Base-by-base conservation (phyloP, 2,113 vertebrate species). In the Cochlearius cochlearius region DNA sequence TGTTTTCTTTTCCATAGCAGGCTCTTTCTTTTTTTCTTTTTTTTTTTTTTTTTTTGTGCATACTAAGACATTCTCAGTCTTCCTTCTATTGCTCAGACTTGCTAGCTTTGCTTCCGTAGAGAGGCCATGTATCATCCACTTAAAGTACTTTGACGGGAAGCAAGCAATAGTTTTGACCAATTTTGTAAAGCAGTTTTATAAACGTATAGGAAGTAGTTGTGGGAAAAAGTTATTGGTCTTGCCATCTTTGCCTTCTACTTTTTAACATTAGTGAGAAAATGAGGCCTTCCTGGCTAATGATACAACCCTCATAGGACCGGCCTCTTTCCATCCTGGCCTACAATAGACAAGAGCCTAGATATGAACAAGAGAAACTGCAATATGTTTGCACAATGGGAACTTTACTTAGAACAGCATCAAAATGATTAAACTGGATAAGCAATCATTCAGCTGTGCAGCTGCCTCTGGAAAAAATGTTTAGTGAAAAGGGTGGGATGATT, bases 1-100 rank as follows among this genome's bases (percentile, higher is more conserved):
- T 83, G 47, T 91, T 98, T 97, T 97, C 82, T 92, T 97, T 97
- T 95, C 94, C 88, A 91, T 71, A 95, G 79, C 43, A 90, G 45
- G 9, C 2, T 21, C 83, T 36, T 19, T 55, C 1, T 39, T 20
- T 27, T 17, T 21, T 36, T 15, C 3, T 12, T 39, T 16, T 12
- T 19, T 25, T n/a, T 59, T 55, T 23, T 20, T 15, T 56, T 43
- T 63, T 73, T 74, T 56, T 17, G 66, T 68, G 27, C 8, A 56
- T 43, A 34, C 4, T n/a, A 30, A 50, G 13, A 43, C 32, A 53
- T 47, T 63, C 10, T 32, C 72, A 60, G 58, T 41, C 13, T 17
- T 17, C 15, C 16, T 76, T 92, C 72, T 64, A 55, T 69, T 88
- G 62, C 79, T 76, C 25, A 45, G 43, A 86, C 25, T 76, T 91